phyloP scores from a whole-genome alignment of 2,888 invertebrate genomes.

The Gnatocerus cornutus region DNA sequence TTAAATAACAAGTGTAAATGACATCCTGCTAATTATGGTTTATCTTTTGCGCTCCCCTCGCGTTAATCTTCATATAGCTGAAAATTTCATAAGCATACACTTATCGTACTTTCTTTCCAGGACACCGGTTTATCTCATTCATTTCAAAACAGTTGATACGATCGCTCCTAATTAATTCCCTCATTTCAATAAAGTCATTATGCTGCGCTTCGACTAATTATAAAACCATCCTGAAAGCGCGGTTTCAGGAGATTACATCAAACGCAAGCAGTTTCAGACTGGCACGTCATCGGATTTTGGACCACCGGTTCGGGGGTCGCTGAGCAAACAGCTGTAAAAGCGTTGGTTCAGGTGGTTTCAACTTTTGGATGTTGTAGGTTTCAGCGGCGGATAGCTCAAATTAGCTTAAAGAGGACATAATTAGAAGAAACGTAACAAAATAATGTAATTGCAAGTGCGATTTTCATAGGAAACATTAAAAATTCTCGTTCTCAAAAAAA shows the following conservation, averaged over 20 bases:
- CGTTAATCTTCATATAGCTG: constrained; percentile 70
- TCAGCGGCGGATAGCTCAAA: no score
- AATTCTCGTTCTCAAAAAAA: no score
- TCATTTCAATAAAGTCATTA: constrained; percentile 18
- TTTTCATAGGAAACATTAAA: no score
- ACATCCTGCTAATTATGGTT: constrained; percentile 72
- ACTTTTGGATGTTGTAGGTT: no score
- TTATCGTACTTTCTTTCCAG: constrained; percentile 35
- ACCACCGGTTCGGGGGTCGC: neutral
- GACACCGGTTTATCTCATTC: constrained; percentile 4
- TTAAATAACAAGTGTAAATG: constrained; percentile 73
- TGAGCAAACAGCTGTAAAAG: no score
- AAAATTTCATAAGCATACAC: constrained; percentile 63
- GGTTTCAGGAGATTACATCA: constrained; percentile 11
- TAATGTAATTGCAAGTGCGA: no score
- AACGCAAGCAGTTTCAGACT: constrained; percentile 13
- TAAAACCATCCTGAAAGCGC: constrained; percentile 3
- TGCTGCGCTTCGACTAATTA: constrained; percentile 7
- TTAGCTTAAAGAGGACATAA: no score
- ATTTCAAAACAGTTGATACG: neutral
- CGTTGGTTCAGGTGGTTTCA: no score
- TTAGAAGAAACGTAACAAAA: no score
- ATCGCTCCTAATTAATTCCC: constrained; percentile 10
- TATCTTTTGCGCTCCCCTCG: constrained; percentile 69
- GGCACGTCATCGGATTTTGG: constrained; percentile 11